Base-by-base conservation (phyloP, 1,140 invertebrate genomes). In the Liolophura sinensis region DNA sequence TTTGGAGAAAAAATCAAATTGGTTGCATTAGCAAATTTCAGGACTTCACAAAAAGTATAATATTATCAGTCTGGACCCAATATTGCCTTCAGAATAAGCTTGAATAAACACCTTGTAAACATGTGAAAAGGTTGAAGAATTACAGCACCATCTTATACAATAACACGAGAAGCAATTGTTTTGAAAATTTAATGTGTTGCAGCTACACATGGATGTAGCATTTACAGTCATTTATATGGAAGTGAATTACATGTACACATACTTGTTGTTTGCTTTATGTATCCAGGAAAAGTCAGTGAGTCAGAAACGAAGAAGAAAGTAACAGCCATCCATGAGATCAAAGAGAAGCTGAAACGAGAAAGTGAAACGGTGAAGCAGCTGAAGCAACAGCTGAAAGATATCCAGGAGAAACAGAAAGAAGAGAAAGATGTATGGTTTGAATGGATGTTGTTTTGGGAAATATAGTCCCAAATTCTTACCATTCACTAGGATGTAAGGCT, bases 301-400 rank as follows among this genome's bases (percentile, higher is more conserved):
- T 73, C 73, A 11, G 79, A 81, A 50, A 80, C 78, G 12, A 81
- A 81, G 60, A 65, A 68, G 15, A 63, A 68, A 52, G 79, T 82
- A 22, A 74, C 73, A 14, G 73, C 75, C 31, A 79, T 82, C 27
- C 79, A 81, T 61, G 75, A 77, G 40, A 63, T 82, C 65, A 82
- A 82, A 65, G 79, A 81, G 57, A 67, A 71, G 60, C 69, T 80
- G 61, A 77, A 75, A 57, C 58, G 66, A 58, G 79, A 82, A 67
- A 78, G 74, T 1, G 80, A 82, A 24, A 59, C 48, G 9, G 57
- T 82, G 46, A 80, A 78, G 62, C 57, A 69, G 18, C 46, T 80
- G 14, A 82, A 81, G 66, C 70, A 73, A 52, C 64, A 72, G 24
- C 64, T 82, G 16, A 67, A 72, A 16, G 77, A 72, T 31, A 55